These are phyloP conservation scores for Myotis yumanensis DNA, from an alignment of 2,113 vertebrate species.

Conservation along the genomic window DNA sequence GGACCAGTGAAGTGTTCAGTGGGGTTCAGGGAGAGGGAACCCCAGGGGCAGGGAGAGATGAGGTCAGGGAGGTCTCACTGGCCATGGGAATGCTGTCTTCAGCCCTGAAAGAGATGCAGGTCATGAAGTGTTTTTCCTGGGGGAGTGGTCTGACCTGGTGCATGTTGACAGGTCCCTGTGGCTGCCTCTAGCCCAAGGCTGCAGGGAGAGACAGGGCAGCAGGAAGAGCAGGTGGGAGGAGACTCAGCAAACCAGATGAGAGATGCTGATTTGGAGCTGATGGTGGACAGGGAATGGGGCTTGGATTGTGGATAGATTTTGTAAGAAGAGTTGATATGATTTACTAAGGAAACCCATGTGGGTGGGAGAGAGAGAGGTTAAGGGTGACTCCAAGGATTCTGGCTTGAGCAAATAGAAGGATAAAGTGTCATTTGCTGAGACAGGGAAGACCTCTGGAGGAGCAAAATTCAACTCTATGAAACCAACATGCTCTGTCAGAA, in stretches of 20 bases:
- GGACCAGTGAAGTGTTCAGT: neutral
- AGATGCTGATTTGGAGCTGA: no score
- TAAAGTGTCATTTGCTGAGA: neutral
- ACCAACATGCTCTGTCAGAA: neutral
- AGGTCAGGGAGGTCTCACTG: neutral
- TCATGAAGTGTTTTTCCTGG: neutral
- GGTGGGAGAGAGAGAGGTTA: neutral
- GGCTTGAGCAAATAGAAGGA: neutral
- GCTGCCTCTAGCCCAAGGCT: neutral
- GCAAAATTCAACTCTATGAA: neutral
- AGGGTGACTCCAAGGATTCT: neutral
- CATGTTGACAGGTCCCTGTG: no score
- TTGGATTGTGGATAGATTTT: neutral
- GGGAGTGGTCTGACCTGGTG: neutral
- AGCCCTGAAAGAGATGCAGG: neutral
- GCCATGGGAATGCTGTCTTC: neutral
- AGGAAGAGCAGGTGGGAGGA: accelerated
- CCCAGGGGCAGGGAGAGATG: neutral
- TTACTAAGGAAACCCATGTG: neutral
- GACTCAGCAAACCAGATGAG: neutral
- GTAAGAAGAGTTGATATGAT: neutral
- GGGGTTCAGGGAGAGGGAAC: neutral
- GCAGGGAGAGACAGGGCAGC: neutral
- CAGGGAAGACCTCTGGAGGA: neutral
- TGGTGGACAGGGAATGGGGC: neutral